Conservation (phyloP, 2,113 vertebrate genomes). For the Machaerirhynchus nigripectus region DNA sequence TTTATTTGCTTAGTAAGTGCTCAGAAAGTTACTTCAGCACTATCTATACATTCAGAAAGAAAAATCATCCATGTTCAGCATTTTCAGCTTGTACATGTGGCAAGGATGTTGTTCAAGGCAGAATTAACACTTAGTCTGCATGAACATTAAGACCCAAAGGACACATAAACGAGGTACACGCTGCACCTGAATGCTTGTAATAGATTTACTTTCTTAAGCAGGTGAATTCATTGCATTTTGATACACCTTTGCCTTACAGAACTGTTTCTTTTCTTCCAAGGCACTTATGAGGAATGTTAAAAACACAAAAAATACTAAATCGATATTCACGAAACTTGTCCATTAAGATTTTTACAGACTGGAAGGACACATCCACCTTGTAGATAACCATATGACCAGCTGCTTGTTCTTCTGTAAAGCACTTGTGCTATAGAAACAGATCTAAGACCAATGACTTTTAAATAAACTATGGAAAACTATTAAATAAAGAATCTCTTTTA, state of each 20-base stretch:
- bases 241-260: not conserved
- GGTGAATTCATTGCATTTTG: not conserved
- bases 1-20: not conserved
- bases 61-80: not conserved
- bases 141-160: not conserved
- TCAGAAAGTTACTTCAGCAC: not conserved
- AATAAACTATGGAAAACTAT: constrained; percentile 52
- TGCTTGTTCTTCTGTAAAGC: constrained; percentile 43
- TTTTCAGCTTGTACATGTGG: not conserved
- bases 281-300: not conserved
- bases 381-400: constrained; percentile 8
- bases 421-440: constrained; percentile 59
- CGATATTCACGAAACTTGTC: not conserved
- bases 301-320: constrained; percentile 11
- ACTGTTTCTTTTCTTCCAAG: not conserved
- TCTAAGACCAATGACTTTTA: constrained; percentile 46
- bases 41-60: not conserved
- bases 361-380: constrained; percentile 20
- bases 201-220: not conserved
- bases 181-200: not conserved
- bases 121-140: not conserved
- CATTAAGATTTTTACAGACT: constrained; percentile 20
- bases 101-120: not conserved
- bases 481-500: constrained; percentile 48
- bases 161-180: not conserved